A percentile compares a stretch with the other conserved stretches of the same genome.
Evolutionary conservation across 2,113 vertebrate genomes (phyloP).

Genomic region (Oceanites oceanicus): DNA sequence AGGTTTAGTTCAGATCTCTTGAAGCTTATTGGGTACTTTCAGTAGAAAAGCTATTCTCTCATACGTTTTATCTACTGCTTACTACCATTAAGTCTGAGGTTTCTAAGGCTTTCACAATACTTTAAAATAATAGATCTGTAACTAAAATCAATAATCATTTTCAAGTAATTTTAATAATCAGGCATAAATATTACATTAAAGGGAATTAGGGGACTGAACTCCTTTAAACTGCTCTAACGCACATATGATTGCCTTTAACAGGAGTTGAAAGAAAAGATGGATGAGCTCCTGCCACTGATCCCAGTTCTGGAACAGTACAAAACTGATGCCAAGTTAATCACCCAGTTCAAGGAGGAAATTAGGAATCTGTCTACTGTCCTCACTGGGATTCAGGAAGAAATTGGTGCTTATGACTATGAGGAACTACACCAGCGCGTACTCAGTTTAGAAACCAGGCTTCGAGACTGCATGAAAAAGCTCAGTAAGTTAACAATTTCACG

Average conservation of each 20-base stretch:
- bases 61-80: not conserved
- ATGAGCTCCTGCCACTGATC: conserved; percentile 93
- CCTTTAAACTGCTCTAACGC: not conserved
- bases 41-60: not conserved
- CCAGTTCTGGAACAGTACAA: conserved; percentile 98
- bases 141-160: not conserved
- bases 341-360: conserved; percentile 97
- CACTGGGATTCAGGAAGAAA: conserved; percentile 94
- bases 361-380: conserved; percentile 90
- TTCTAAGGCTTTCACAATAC: not conserved
- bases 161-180: not conserved
- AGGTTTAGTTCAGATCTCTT: not conserved
- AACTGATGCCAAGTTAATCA: conserved; percentile 93
- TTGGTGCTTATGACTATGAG: conserved; percentile 95
- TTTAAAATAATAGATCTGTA: not conserved
- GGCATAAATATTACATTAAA: not conserved
- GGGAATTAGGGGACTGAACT: not conserved
- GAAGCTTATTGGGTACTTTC: not conserved
- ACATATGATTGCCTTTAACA: conserved; percentile 57
- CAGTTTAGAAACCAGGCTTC: conserved; percentile 89
- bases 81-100: not conserved
- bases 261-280: conserved; percentile 98
- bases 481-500: conserved; percentile 80
- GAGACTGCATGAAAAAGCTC: conserved; percentile 98
- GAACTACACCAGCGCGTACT: conserved; percentile 93